Evolutionary conservation across 2,888 invertebrate genomes (phyloP).

Genomic region (Balanococcus diminutus): DNA sequence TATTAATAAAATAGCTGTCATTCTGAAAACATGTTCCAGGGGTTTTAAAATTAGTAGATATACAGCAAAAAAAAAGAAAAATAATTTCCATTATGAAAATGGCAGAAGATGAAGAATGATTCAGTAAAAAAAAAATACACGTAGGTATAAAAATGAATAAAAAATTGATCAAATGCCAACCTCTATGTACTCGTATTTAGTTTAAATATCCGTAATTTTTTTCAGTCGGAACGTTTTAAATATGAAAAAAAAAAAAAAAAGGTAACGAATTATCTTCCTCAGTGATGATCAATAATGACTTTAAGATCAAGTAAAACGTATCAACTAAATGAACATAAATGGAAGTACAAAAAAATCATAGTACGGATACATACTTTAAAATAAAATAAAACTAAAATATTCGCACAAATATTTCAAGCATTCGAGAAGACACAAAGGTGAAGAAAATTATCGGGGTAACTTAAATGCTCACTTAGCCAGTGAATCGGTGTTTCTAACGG

Average conservation of each 20-base stretch:
- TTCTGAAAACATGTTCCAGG: neutral
- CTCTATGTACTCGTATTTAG: neutral
- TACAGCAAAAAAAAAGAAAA: neutral
- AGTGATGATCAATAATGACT: neutral
- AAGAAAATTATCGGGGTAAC: slow-evolving; percentile 98
- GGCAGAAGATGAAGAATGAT: neutral
- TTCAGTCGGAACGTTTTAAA: neutral
- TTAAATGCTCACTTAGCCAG: slow-evolving; percentile 97
- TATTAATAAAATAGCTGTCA: neutral
- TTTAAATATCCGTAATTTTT: neutral
- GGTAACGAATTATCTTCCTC: neutral
- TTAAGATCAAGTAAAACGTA: neutral
- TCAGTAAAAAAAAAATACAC: neutral
- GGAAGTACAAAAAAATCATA: neutral
- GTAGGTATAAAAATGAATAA: neutral
- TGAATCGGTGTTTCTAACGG: slow-evolving; percentile 89
- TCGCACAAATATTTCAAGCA: neutral
- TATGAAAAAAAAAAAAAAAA: neutral
- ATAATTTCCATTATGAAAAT: neutral
- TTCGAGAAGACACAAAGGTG: slow-evolving; percentile 68
- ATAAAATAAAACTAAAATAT: neutral
- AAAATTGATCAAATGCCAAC: neutral
- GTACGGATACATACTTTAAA: neutral
- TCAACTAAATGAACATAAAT: neutral
- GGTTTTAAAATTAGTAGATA: neutral